Evolutionary conservation across 2,888 invertebrate genomes (phyloP).

Genomic region (Nomada hirtipes): DNA sequence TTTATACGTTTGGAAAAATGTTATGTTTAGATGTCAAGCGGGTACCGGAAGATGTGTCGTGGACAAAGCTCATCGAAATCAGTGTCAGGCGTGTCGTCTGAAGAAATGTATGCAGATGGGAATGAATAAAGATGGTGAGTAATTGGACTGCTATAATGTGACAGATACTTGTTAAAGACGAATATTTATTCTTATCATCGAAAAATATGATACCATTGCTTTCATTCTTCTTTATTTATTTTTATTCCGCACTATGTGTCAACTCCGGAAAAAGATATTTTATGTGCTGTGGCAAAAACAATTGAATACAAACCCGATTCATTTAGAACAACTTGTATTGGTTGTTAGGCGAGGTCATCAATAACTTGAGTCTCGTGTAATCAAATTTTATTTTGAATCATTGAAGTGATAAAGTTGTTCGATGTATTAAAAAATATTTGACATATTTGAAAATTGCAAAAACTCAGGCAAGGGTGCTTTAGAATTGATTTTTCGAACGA

Average conservation of each 20-base stretch:
- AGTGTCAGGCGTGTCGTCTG: conserved; percentile 99
- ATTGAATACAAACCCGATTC: not conserved
- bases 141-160: conserved; percentile 3
- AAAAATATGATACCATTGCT: conserved; percentile 5
- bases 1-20: conserved; percentile 13
- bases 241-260: conserved; percentile 1
- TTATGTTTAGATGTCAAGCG: conserved; percentile 95
- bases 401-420: conserved; percentile 33
- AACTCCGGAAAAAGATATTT: not conserved
- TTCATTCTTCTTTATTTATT: not conserved
- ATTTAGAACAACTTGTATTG: conserved; percentile 33
- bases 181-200: conserved; percentile 1
- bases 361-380: not conserved
- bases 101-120: conserved; percentile 99
- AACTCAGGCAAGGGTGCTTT: not conserved
- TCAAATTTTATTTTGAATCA: not conserved
- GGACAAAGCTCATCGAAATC: conserved; percentile 99
- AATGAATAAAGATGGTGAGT: conserved; percentile 99
- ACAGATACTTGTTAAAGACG: conserved; percentile 7
- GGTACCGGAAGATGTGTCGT: conserved; percentile 99
- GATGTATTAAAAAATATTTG: conserved; percentile 25
- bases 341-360: not conserved
- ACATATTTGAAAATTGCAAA: not conserved
- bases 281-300: not conserved
- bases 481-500: conserved; percentile 25